These are phyloP conservation scores for Mormyrops boulengeri DNA, from an alignment of 2,797 vertebrate genomes.

Conservation along the genomic window DNA sequence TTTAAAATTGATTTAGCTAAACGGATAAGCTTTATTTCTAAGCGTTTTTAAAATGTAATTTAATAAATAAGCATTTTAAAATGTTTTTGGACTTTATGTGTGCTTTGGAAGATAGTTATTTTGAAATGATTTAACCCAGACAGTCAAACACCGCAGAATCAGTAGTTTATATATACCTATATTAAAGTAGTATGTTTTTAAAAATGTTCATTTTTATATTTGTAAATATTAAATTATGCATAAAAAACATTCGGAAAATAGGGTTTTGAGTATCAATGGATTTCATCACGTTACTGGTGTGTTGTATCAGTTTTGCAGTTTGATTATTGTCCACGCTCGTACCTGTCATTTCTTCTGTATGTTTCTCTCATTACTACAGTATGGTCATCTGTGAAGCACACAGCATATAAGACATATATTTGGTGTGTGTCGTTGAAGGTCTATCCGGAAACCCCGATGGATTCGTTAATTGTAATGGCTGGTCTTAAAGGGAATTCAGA, in stretches of 20 bases:
- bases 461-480: neutral
- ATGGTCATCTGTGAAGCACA: neutral
- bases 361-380: neutral
- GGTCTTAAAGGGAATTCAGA: neutral
- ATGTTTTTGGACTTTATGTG: neutral
- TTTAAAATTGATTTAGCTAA: neutral
- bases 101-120: neutral
- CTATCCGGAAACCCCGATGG: neutral
- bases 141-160: neutral
- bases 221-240: constrained; percentile 78
- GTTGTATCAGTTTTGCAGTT: neutral
- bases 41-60: neutral
- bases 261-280: neutral
- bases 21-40: neutral
- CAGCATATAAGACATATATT: neutral
- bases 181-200: constrained; percentile 26
- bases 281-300: neutral
- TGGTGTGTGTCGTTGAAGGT: neutral
- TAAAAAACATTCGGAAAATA: neutral
- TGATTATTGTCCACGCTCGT: neutral
- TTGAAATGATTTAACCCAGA: neutral
- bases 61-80: neutral
- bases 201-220: constrained; percentile 52
- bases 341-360: neutral
- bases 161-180: neutral